Evolutionary conservation across 2,797 vertebrate species (phyloP).

Genomic region (Cichlasoma orientale): DNA sequence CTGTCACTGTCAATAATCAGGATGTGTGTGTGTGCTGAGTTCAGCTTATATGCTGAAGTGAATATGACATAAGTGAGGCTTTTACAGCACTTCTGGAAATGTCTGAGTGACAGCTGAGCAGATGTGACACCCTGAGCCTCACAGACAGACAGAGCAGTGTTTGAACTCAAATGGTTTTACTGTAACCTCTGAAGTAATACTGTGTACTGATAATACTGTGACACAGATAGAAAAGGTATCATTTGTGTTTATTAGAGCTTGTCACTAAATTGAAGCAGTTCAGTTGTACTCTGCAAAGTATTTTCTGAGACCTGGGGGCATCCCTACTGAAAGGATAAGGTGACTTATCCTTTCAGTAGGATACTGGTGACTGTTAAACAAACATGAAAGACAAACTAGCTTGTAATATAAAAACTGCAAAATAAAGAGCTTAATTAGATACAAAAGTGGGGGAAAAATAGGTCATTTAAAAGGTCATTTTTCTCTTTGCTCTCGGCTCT

Average conservation of each 20-base stretch:
- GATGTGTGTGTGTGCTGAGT: conserved; percentile 38
- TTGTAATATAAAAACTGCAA: neutral
- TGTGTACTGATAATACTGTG: neutral
- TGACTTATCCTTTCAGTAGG: too few species aligned
- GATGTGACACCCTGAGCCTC: conserved; percentile 4
- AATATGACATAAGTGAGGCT: conserved; percentile 48
- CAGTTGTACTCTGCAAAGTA: accelerated
- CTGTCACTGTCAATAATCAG: conserved; percentile 41
- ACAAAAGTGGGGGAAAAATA: neutral
- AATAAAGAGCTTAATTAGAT: neutral
- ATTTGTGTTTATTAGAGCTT: neutral
- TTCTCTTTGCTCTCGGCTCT: too few species aligned
- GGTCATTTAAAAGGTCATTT: too few species aligned
- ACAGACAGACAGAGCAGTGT: neutral
- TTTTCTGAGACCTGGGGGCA: neutral
- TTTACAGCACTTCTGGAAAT: conserved; percentile 36
- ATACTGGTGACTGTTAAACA: too few species aligned
- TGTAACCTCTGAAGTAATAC: neutral
- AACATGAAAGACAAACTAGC: neutral
- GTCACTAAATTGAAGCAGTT: neutral
- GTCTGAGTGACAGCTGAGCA: conserved; percentile 13
- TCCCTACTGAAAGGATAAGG: neutral
- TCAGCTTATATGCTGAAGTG: conserved; percentile 52
- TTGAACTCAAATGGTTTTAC: neutral
- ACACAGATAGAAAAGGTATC: neutral